Evolutionary conservation across 2,888 invertebrate species (phyloP), one percentile per base, ranked within the genome.

Genomic region (Cabera pusaria): DNA sequence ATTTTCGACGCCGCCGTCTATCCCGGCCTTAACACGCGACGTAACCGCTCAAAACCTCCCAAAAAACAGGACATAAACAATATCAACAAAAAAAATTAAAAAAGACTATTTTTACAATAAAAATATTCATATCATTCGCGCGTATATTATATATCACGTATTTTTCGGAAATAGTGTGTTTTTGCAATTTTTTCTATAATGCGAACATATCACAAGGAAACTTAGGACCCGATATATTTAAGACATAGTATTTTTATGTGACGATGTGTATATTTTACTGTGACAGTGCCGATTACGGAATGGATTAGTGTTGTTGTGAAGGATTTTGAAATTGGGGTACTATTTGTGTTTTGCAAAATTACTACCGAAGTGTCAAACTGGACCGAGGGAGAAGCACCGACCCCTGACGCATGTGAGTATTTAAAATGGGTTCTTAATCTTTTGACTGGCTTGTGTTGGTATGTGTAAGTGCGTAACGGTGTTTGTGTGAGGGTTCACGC

Each of bases 361-460:
- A 81, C 85, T 77, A 82, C 86, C 86, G 66, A 86, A 80, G 84
- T 88, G 82, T 84, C 87, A 85, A 86, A 83, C 86, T 88, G 87
- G 87, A 87, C 81, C 79, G 87, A 86, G 72, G 86, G 80, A 75
- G 87, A 81, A 60, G 76, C 82, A 77, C 73, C 84, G 83, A 74
- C 87, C 82, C 81, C 87, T 87, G 87, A 86, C 87, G 87, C 78
- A 88, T 88, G 87, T 88, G 52, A 87, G 87, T 88, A 80, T 48
- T 16, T 26, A 39, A 43, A 39, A 19, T 33, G 28, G 37, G 6
- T 9, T 36, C 81, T 76, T 79, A 78, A 77, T 78, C 74, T 78
- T 72, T 53, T 59, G 66, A 71, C 74, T 74, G 66, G 24, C 72
- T 74, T 68, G 26, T 33, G 40, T 36, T 45, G 71, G 65, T 69